Evolutionary conservation across 2,113 vertebrate species (phyloP).

Genomic region (Salvator merianae): DNA sequence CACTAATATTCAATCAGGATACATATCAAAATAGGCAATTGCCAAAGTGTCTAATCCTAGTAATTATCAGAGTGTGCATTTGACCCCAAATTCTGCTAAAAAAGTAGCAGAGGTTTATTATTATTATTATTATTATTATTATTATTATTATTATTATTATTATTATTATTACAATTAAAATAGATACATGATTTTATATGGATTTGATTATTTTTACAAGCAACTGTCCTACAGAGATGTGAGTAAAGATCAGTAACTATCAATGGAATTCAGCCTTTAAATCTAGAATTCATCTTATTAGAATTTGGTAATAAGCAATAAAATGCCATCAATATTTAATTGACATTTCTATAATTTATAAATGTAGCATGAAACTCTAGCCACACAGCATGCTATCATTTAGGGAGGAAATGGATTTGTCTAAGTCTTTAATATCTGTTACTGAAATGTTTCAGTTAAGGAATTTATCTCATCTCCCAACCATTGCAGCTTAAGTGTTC

Average conservation of each 20-base stretch:
- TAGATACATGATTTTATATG: slow-evolving; percentile 10
- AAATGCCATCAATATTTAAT: slow-evolving; percentile 65
- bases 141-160: no score
- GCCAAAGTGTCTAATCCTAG: not conserved
- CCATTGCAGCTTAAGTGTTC: slow-evolving; percentile 34
- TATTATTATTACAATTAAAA: not conserved
- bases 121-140: not conserved
- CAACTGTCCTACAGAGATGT: slow-evolving; percentile 31
- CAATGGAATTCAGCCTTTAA: slow-evolving; percentile 49
- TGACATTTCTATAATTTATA: slow-evolving; percentile 52
- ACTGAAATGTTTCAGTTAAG: slow-evolving; percentile 42
- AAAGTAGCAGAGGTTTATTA: not conserved
- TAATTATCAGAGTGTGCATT: not conserved
- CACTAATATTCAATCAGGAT: no score
- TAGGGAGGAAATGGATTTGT: slow-evolving; percentile 6
- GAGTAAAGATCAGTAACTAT: slow-evolving; percentile 8
- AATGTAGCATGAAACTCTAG: slow-evolving; percentile 10
- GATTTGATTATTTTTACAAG: not conserved
- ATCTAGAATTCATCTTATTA: slow-evolving; percentile 39
- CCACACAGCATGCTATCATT: slow-evolving; percentile 35
- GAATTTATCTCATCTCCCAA: slow-evolving; percentile 35
- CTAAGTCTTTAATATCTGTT: slow-evolving; percentile 37
- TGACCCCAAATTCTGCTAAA: not conserved
- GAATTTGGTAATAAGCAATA: slow-evolving; percentile 42
- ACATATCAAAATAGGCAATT: not conserved